A percentile compares a stretch with the other conserved stretches of the same genome.
Conservation (phyloP, 2,797 vertebrate genomes). For the Mormyrops boulengeri region DNA sequence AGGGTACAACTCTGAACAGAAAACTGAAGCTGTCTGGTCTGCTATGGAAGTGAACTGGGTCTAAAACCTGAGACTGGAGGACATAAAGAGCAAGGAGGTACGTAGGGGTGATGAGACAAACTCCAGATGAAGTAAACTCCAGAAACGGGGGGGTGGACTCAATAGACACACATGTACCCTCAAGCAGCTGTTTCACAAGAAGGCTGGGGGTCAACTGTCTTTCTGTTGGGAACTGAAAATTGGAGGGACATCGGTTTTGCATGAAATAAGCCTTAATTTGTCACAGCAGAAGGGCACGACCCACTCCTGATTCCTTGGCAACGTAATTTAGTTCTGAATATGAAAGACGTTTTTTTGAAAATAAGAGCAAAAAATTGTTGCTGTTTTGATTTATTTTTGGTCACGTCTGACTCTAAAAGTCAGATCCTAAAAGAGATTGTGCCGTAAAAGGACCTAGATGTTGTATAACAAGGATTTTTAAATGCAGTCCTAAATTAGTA, state of each 20-base stretch:
- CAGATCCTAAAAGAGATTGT: neutral
- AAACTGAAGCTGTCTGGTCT: neutral
- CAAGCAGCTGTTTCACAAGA: neutral
- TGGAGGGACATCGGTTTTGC: constrained; percentile 65
- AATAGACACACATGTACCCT: neutral
- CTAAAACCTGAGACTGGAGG: neutral
- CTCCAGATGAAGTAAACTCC: neutral
- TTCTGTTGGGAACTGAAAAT: constrained; percentile 41
- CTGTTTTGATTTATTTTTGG: neutral
- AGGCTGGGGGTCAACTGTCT: neutral
- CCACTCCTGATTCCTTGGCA: constrained; percentile 55
- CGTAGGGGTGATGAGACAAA: neutral
- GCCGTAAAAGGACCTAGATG: neutral
- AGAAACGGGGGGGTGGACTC: neutral
- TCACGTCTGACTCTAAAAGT: neutral
- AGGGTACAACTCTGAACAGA: neutral
- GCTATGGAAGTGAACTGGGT: neutral
- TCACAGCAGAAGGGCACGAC: constrained; percentile 58
- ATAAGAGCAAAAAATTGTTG: neutral
- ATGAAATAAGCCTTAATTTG: constrained; percentile 58
- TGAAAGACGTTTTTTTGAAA: neutral
- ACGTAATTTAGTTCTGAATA: neutral
- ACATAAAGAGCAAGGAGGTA: neutral
- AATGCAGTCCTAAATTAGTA: neutral
- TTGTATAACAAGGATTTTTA: neutral